Evolutionary conservation across 1,140 invertebrate genomes (phyloP), one percentile per base, ranked within the genome.

Genomic region (Eriosoma lanigerum): DNA sequence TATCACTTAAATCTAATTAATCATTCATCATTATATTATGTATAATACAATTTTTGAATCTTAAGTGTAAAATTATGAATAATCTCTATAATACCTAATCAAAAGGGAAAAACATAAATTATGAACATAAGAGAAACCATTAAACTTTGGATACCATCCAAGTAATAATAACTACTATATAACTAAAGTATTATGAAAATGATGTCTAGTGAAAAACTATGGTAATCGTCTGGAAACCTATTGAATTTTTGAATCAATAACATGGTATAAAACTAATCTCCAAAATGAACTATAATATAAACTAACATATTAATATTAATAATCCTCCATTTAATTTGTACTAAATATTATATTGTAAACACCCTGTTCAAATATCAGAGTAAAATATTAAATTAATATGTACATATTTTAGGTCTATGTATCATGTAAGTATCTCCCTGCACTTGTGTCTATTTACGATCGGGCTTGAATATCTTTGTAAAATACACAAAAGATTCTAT

Each of bases 221-320:
- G 19, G 26, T 62, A 62, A 32, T 62, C 29, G 58, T 32, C 29
- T 62, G 60, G 60, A 62, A 62, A 32, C 60, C 26, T 62, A 24
- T 62, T 62, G 17, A 62, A 32, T 32, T 24, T 19, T 32, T 17
- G 26, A 32, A 62, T 32, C 26, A 32, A 62, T 62, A 62, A 62
- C 29, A 62, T 19, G 15, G 15, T 32, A 32, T 17, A 32, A n/a
- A 62, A 32, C 60, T 62, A 62, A 62, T 62, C 26, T 62, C 29
- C 60, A 17, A 62, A 26, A 29, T 26, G 24, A 24, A 29, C 29
- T 62, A 58, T 58, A 58, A 24, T 24, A 58, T n/a, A n/a, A n/a
- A n/a, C n/a, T n/a, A n/a, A n/a, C n/a, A n/a, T n/a, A n/a, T n/a
- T n/a, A n/a, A n/a, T n/a, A n/a, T n/a, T n/a, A n/a, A n/a, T n/a